Conservation (phyloP, 2,888 invertebrate genomes). For the Agonopterix heracliana region DNA sequence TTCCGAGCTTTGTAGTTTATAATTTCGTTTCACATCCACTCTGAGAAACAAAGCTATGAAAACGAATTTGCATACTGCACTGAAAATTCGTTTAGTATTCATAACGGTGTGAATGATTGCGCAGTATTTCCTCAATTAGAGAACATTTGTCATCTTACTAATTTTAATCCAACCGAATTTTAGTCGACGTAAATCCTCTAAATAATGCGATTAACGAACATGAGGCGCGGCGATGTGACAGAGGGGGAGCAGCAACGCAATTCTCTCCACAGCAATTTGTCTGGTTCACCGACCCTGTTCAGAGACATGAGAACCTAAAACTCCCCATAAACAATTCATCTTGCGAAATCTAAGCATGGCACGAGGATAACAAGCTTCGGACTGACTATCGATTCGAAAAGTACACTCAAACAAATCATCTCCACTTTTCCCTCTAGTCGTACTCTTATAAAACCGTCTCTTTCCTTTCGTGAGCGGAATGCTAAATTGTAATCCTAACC, state of each 20-base stretch:
- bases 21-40: constrained; percentile 18
- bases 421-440: constrained; percentile 34
- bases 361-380: constrained; percentile 33
- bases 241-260: constrained; percentile 37
- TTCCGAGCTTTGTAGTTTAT: background rate
- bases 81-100: constrained; percentile 31
- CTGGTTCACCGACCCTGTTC: constrained; percentile 55
- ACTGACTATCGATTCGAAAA: constrained; percentile 44
- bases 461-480: constrained; percentile 43
- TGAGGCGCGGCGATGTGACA: constrained; percentile 37
- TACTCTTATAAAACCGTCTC: constrained; percentile 40
- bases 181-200: constrained; percentile 37
- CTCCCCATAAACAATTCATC: constrained; percentile 53
- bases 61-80: constrained; percentile 24
- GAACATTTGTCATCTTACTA: constrained; percentile 24
- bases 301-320: constrained; percentile 31
- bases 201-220: constrained; percentile 53
- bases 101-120: constrained; percentile 24
- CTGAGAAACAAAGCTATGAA: background rate
- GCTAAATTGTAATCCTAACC: constrained; percentile 44
- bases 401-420: constrained; percentile 42
- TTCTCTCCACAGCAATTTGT: constrained; percentile 51
- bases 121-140: constrained; percentile 41
- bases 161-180: constrained; percentile 1
- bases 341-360: constrained; percentile 39